Percentiles rank a stretch among this genome's conserved stretches.
Conservation (phyloP, 2,888 invertebrate species). For the Dryobota labecula region DNA sequence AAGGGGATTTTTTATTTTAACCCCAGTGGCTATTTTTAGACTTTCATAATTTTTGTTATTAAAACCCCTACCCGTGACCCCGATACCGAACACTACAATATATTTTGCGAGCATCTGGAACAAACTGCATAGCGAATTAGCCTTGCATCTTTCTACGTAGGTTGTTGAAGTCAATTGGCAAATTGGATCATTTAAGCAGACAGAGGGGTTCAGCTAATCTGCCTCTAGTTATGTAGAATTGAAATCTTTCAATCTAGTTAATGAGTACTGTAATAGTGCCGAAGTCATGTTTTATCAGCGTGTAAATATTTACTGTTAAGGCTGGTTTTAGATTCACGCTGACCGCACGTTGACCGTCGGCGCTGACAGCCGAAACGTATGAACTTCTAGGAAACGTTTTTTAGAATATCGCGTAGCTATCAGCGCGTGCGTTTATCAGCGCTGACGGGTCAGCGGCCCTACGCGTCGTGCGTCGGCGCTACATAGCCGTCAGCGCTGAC, state of each 20-base stretch:
- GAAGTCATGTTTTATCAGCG: background rate
- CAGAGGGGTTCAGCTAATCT: conserved; percentile 47
- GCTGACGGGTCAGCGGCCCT: too few species aligned
- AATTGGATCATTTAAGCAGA: conserved; percentile 54
- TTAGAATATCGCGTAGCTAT: too few species aligned
- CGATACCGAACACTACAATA: background rate
- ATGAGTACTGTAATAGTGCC: conserved; percentile 8
- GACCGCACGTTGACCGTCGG: too few species aligned
- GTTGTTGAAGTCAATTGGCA: conserved; percentile 50
- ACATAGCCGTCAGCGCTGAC: too few species aligned
- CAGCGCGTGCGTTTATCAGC: too few species aligned
- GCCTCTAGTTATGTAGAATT: conserved; percentile 27
- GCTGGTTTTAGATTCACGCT: too few species aligned
- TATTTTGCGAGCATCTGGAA: conserved; percentile 24
- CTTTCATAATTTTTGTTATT: background rate
- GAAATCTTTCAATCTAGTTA: conserved; percentile 40
- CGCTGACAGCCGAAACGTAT: too few species aligned
- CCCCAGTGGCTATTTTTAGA: background rate
- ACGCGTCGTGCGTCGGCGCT: too few species aligned
- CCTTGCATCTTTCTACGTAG: conserved; percentile 53
- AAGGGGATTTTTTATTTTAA: background rate
- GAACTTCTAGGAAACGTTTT: too few species aligned
- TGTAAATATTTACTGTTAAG: background rate
- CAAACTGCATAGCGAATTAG: conserved; percentile 47
- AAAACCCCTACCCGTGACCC: background rate